phyloP scores from a whole-genome alignment of 1,140 invertebrate genomes.

The Hypsibius dujardini region DNA sequence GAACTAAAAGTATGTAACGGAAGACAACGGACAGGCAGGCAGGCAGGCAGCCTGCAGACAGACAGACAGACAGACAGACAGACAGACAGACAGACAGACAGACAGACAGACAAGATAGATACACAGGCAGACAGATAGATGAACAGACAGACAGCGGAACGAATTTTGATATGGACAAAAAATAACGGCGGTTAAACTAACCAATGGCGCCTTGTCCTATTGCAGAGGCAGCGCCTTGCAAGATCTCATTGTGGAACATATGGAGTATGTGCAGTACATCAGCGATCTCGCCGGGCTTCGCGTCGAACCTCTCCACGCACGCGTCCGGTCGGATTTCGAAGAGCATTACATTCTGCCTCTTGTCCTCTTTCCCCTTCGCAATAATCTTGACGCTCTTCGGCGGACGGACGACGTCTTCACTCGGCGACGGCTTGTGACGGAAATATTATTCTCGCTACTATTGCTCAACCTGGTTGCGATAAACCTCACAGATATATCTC shows the following conservation, averaged over 20 bases:
- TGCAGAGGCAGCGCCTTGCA: constrained; percentile 60
- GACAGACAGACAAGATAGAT: neutral
- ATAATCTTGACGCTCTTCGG: neutral
- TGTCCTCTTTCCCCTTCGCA: neutral
- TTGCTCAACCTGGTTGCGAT: neutral
- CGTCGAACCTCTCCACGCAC: constrained; percentile 64
- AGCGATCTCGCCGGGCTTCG: constrained; percentile 87
- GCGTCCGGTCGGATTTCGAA: neutral
- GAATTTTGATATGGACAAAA: too few relatives aligned
- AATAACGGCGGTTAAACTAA: too few relatives aligned
- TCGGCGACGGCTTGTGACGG: neutral
- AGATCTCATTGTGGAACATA: constrained; percentile 86
- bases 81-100: too few relatives aligned
- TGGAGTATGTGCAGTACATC: constrained; percentile 92
- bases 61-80: too few relatives aligned
- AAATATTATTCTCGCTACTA: neutral
- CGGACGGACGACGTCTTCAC: neutral
- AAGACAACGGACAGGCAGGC: too few relatives aligned
- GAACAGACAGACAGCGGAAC: too few relatives aligned
- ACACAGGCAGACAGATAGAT: neutral
- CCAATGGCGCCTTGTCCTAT: constrained; percentile 23
- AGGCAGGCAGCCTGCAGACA: too few relatives aligned
- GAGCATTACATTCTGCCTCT: neutral
- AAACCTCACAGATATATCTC: neutral
- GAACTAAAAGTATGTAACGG: too few relatives aligned